Conservation (phyloP, 2,888 invertebrate genomes). For the Drosophila multiciliata region DNA sequence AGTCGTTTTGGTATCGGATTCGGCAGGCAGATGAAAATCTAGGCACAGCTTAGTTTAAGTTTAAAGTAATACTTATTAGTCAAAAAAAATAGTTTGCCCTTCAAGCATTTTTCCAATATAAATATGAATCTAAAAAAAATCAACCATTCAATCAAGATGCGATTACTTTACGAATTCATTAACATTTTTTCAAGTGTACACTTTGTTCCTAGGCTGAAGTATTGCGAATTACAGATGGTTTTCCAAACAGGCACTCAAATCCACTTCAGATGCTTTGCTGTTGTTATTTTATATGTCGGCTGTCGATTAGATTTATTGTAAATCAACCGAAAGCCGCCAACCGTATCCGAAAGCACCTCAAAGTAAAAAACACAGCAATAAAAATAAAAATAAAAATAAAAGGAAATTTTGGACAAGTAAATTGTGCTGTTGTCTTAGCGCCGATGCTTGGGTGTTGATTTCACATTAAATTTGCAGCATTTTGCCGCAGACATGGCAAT, state of each 20-base stretch:
- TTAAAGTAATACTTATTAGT: not conserved
- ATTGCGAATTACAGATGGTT: slow-evolving; percentile 22
- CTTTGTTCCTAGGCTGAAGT: slow-evolving; percentile 1
- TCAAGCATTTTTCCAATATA: not conserved
- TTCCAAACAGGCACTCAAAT: slow-evolving; percentile 2
- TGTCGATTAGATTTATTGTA: slow-evolving; percentile 64
- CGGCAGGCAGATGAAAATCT: not conserved
- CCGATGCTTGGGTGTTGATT: slow-evolving; percentile 41
- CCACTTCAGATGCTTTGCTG: slow-evolving; percentile 31
- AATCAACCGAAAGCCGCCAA: slow-evolving; percentile 56
- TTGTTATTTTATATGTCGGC: slow-evolving; percentile 16
- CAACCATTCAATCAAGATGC: not conserved
- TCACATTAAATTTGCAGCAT: slow-evolving; percentile 67
- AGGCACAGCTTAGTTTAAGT: not conserved
- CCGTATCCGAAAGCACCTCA: slow-evolving; percentile 20
- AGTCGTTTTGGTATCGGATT: not conserved
- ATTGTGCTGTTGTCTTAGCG: slow-evolving; percentile 14
- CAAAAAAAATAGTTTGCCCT: not conserved
- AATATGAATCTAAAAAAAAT: not conserved
- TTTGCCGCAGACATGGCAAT: slow-evolving; percentile 47
- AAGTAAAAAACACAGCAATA: not conserved
- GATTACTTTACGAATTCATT: not conserved
- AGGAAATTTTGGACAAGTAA: slow-evolving; percentile 16
- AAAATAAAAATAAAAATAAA: slow-evolving; percentile 8
- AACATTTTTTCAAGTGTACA: not conserved